Conservation (phyloP, 2,113 vertebrate species). For the Callospermophilus lateralis region DNA sequence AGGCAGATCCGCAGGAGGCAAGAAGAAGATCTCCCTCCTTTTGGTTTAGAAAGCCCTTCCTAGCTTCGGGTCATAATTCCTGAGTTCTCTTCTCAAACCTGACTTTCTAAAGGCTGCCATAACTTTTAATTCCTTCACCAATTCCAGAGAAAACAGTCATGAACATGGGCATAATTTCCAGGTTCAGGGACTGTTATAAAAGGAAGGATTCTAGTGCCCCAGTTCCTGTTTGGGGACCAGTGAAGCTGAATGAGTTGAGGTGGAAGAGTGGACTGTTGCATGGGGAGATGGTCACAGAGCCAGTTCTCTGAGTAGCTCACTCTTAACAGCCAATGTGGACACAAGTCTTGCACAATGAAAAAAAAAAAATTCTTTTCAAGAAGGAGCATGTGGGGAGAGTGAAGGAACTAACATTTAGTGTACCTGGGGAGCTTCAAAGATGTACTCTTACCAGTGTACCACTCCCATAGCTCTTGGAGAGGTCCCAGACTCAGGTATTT, state of each 20-base stretch:
- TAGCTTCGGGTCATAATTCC: background rate
- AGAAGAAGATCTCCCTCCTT: no score
- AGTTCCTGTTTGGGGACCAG: background rate
- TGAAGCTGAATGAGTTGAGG: background rate
- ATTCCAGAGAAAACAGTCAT: background rate
- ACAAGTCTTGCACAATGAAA: background rate
- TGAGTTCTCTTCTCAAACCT: background rate
- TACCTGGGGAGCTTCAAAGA: background rate
- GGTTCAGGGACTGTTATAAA: background rate
- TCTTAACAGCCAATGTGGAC: background rate
- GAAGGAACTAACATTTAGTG: background rate
- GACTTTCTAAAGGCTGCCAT: background rate
- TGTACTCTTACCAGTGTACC: background rate
- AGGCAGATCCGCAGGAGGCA: background rate
- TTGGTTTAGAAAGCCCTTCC: background rate
- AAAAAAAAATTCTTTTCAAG: no score
- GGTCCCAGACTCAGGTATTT: background rate
- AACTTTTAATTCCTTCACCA: background rate
- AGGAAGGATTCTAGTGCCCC: background rate
- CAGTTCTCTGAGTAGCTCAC: no score
- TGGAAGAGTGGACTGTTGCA: no score
- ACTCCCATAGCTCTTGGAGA: background rate
- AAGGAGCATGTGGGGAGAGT: background rate
- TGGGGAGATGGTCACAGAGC: background rate
- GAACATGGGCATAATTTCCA: background rate